These are phyloP conservation scores for Gephyroberyx darwinii DNA, from an alignment of 2,797 vertebrate species.

Conservation along the genomic window DNA sequence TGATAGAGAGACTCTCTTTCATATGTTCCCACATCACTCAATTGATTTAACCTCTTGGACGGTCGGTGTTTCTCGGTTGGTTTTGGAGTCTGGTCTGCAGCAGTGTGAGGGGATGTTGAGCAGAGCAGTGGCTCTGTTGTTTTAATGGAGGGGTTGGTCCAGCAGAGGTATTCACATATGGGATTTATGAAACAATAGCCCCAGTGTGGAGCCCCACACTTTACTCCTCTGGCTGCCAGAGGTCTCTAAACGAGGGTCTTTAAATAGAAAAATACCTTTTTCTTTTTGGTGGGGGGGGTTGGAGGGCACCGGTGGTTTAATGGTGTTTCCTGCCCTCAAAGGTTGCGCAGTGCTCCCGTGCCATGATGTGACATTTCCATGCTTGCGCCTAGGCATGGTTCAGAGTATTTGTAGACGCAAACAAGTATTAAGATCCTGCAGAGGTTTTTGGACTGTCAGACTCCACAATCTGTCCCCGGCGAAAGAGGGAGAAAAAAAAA, in stretches of 20 bases:
- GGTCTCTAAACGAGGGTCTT: conserved; percentile 73
- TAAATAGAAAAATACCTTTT: conserved; percentile 78
- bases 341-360: conserved; percentile 23
- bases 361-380: conserved; percentile 50
- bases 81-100: conserved; percentile 57
- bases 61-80: conserved; percentile 36
- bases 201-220: conserved; percentile 79
- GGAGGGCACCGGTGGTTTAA: conserved; percentile 64
- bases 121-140: conserved; percentile 73
- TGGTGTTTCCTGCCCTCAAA: conserved; percentile 72
- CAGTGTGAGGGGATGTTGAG: conserved; percentile 63
- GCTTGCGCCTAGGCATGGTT: conserved; percentile 7
- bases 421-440: conserved; percentile 44
- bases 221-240: conserved; percentile 74
- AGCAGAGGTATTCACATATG: conserved; percentile 80
- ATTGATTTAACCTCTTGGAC: conserved; percentile 38
- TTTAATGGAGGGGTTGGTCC: conserved; percentile 72
- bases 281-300: conserved; percentile 32
- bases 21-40: background rate
- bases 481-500: conserved; percentile 46
- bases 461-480: conserved; percentile 45
- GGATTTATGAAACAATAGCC: conserved; percentile 81
- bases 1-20: background rate
- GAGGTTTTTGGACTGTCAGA: conserved; percentile 31
- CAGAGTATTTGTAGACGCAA: conserved; percentile 45